These are phyloP conservation scores for Oncorhynchus keta DNA, from an alignment of 2,113 vertebrate species.

Conservation along the genomic window DNA sequence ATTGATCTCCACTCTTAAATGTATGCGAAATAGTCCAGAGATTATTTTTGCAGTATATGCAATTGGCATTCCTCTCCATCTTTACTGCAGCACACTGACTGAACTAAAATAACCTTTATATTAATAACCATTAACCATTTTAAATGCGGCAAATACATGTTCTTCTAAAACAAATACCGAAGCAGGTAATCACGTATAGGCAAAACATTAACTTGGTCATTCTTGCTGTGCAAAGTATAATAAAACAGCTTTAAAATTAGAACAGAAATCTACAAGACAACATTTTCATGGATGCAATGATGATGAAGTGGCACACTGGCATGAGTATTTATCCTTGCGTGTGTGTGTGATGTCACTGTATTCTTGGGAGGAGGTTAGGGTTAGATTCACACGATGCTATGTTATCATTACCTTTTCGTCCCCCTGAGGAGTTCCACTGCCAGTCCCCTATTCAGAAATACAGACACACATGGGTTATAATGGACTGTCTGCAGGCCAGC, in stretches of 20 bases:
- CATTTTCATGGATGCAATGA: neutral
- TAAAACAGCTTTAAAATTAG: neutral
- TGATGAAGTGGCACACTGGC: neutral
- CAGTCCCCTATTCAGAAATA: slow-evolving; percentile 57
- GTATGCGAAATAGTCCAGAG: too few relatives aligned
- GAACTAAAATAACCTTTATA: too few relatives aligned
- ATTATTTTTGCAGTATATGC: too few relatives aligned
- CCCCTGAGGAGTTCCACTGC: slow-evolving; percentile 52
- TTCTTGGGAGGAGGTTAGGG: neutral
- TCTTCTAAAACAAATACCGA: neutral
- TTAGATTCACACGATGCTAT: slow-evolving; percentile 1
- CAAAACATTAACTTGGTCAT: neutral
- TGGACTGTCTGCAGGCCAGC: slow-evolving; percentile 28
- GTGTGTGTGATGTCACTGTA: neutral
- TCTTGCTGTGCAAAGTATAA: too few relatives aligned
- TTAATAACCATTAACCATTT: too few relatives aligned
- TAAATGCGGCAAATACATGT: too few relatives aligned
- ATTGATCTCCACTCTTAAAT: too few relatives aligned
- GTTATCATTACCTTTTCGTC: slow-evolving; percentile 48
- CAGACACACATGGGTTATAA: slow-evolving; percentile 55
- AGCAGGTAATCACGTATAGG: neutral
- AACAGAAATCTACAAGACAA: neutral
- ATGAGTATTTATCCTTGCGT: neutral
- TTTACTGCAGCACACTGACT: too few relatives aligned
- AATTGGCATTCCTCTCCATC: too few relatives aligned